phyloP scores from a whole-genome alignment of 2,113 vertebrate species.

The Bettongia penicillata region DNA sequence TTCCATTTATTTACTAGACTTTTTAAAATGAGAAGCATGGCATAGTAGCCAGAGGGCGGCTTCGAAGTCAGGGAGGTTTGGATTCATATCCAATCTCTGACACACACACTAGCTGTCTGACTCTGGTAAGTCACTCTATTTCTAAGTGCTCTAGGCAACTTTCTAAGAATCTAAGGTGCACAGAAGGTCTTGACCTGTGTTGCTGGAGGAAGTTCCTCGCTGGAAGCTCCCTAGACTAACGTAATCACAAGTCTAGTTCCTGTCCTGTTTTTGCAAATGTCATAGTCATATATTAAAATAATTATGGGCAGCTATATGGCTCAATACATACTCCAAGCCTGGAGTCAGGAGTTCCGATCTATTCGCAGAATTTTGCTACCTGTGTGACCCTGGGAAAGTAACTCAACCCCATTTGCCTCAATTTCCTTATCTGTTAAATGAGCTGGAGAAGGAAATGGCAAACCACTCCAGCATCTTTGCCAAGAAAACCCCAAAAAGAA shows the following conservation, averaged over 20 bases:
- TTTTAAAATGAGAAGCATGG: background rate
- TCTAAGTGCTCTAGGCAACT: background rate
- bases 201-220: background rate
- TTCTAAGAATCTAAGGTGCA: too few relatives aligned
- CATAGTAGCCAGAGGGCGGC: background rate
- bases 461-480: too few relatives aligned
- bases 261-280: background rate
- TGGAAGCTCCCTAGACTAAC: background rate
- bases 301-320: background rate
- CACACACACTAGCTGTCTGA: background rate
- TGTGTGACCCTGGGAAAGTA: too few relatives aligned
- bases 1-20: too few relatives aligned
- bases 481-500: too few relatives aligned
- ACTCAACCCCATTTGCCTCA: too few relatives aligned
- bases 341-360: too few relatives aligned
- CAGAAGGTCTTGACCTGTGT: too few relatives aligned
- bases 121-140: background rate
- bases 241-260: background rate
- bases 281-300: background rate
- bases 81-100: background rate
- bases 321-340: too few relatives aligned
- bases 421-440: too few relatives aligned
- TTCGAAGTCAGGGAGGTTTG: background rate
- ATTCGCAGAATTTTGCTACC: too few relatives aligned
- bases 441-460: too few relatives aligned